Evolutionary conservation across 2,113 vertebrate species (phyloP), one percentile per base, ranked within the genome.

Genomic region (Elephas maximus): DNA sequence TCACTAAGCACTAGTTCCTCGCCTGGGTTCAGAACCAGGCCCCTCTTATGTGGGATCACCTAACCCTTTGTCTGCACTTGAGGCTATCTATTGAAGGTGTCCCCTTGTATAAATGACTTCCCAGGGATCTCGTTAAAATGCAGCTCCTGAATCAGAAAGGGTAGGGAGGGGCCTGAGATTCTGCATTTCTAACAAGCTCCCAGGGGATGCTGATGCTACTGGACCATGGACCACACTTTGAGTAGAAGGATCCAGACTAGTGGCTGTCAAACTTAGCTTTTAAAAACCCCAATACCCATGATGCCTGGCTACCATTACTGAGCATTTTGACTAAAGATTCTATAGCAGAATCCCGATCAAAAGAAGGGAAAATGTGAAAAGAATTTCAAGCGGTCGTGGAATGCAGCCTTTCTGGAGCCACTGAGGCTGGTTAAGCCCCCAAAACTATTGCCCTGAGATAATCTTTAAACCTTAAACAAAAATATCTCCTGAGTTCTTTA

Each of bases 141-240:
- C 21, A 33, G 73, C 20, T 71, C 86, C 79, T n/a, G 71, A 84
- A 60, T 41, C 12, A 9, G 26, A 5, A 37, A 30, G 65, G 20
- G 4, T 76, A n/a, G 1, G 26, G 14, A 1, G 26, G 77, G 26
- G 57, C 4, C 37, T 28, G n/a, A 73, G 48, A 4, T 21, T 57
- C 48, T 41, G 48, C 62, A 12, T 37, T 11, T 63, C 60, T 5
- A 2, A 80, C 65, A 5, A 8, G 30, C 71, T 60, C 69, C 28
- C 1, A 1, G 9, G 48, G 65, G 48, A 60, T 1, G 14, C 51
- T 0, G 11, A 37, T 15, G 24, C 24, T 26, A n/a, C 80, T 83
- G 78, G 51, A 14, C 89, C 0, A 0, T 0, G 4, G 30, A 41
- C 74, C 53, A 23, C 23, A n/a, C 12, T 48, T 79, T 0, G 65